phyloP scores from a whole-genome alignment of 1,140 invertebrate species.

The Holcopasites calliopsidis region DNA sequence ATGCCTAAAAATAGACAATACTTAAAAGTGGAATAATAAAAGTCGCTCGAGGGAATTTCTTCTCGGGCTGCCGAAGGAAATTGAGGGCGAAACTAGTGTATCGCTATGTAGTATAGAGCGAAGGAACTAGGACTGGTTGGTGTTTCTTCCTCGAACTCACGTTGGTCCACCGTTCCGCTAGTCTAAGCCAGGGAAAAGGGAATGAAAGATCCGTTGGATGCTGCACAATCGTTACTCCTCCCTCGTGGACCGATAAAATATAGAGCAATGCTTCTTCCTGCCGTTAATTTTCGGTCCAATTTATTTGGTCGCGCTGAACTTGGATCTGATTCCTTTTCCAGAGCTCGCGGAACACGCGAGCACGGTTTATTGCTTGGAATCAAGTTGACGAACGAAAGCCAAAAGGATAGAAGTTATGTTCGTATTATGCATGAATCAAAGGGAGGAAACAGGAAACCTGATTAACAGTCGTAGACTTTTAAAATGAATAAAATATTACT shows the following conservation, averaged over 20 bases:
- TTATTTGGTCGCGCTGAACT: background rate
- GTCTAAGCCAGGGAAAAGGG: background rate
- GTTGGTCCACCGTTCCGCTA: background rate
- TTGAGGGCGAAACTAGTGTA: constrained; percentile 4
- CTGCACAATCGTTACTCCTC: background rate
- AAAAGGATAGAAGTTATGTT: background rate
- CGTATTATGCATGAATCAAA: background rate
- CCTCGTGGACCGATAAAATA: background rate
- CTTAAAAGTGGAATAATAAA: constrained; percentile 21
- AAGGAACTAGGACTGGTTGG: constrained; percentile 8
- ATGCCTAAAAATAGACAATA: constrained; percentile 19
- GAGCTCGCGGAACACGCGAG: background rate
- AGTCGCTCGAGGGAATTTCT: background rate
- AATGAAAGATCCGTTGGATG: background rate
- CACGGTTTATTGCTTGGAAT: background rate
- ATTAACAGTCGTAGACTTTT: too few species aligned
- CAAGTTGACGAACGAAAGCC: background rate
- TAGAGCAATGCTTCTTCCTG: background rate
- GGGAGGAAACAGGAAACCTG: background rate
- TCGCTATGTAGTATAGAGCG: background rate
- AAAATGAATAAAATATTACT: too few species aligned
- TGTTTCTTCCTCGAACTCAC: background rate
- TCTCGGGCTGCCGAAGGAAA: constrained; percentile 4
- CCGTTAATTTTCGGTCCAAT: background rate
- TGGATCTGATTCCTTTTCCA: background rate